Evolutionary conservation across 2,888 invertebrate species (phyloP).

Genomic region (Mythimna albipuncta): DNA sequence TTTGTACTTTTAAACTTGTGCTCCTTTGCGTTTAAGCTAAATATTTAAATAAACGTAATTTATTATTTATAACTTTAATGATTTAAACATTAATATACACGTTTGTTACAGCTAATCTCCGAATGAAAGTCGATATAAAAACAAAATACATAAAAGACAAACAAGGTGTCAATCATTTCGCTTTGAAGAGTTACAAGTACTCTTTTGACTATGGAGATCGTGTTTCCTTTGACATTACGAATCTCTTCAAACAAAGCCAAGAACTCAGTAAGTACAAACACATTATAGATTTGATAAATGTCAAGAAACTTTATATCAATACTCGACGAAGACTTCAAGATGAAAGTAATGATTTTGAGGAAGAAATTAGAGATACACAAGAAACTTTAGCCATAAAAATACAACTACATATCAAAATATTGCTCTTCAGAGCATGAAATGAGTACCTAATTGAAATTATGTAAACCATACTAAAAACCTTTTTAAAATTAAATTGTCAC

Average conservation of each 20-base stretch:
- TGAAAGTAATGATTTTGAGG: no score
- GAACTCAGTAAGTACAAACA: conserved; percentile 82
- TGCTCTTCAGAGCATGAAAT: no score
- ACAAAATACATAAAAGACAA: conserved; percentile 82
- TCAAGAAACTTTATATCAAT: neutral
- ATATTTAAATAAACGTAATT: neutral
- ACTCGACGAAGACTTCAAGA: no score
- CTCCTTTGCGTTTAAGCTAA: no score
- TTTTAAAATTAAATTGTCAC: no score
- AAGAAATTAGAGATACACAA: neutral
- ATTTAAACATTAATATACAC: conserved; percentile 7
- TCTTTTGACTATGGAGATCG: conserved; percentile 84
- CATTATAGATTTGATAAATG: neutral
- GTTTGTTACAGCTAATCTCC: conserved; percentile 80
- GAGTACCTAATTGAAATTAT: no score
- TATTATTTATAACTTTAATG: no score
- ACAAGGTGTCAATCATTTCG: conserved; percentile 78
- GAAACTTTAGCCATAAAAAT: neutral
- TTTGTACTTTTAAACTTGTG: no score
- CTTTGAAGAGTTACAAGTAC: conserved; percentile 83
- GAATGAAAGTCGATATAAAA: conserved; percentile 81
- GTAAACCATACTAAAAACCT: no score
- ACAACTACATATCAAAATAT: no score
- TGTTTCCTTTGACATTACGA: conserved; percentile 80
- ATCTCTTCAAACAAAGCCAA: conserved; percentile 85